phyloP scores from a whole-genome alignment of 1,140 invertebrate species.

The Drosophila aff. region DNA sequence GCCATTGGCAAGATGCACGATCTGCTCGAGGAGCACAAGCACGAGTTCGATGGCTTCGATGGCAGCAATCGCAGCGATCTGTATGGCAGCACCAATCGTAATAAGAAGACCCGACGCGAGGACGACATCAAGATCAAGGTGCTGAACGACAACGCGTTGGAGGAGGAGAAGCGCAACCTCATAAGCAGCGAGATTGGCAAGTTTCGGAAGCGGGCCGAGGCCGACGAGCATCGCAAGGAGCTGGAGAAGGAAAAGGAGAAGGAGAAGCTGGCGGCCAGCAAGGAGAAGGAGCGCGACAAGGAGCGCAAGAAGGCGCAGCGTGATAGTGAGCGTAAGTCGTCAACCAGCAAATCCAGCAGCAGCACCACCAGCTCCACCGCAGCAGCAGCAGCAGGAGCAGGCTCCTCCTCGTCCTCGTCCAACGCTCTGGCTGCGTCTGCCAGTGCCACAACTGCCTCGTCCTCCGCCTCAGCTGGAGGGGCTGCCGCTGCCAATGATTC shows the following conservation, averaged over 20 bases:
- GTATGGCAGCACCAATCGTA: slow-evolving; percentile 58
- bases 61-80: slow-evolving; percentile 66
- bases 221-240: slow-evolving; percentile 85
- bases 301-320: slow-evolving; percentile 84
- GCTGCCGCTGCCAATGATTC: slow-evolving; percentile 20
- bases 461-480: background rate
- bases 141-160: slow-evolving; percentile 93
- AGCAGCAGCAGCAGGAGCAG: background rate
- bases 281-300: slow-evolving; percentile 84
- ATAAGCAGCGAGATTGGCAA: slow-evolving; percentile 98
- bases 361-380: background rate
- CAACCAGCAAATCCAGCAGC: slow-evolving; percentile 36
- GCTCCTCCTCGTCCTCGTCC: background rate
- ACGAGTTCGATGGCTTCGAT: slow-evolving; percentile 81
- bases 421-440: background rate
- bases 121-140: slow-evolving; percentile 87
- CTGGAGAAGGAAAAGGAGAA: slow-evolving; percentile 86
- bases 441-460: background rate
- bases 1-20: slow-evolving; percentile 91
- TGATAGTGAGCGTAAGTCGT: slow-evolving; percentile 85
- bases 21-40: slow-evolving; percentile 92
- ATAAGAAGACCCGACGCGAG: slow-evolving; percentile 67
- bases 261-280: slow-evolving; percentile 85
- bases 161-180: slow-evolving; percentile 98
- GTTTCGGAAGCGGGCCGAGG: slow-evolving; percentile 93